Evolutionary conservation across 1,140 invertebrate species (phyloP), one percentile per base, ranked within the genome.

Genomic region (Euura lappo): DNA sequence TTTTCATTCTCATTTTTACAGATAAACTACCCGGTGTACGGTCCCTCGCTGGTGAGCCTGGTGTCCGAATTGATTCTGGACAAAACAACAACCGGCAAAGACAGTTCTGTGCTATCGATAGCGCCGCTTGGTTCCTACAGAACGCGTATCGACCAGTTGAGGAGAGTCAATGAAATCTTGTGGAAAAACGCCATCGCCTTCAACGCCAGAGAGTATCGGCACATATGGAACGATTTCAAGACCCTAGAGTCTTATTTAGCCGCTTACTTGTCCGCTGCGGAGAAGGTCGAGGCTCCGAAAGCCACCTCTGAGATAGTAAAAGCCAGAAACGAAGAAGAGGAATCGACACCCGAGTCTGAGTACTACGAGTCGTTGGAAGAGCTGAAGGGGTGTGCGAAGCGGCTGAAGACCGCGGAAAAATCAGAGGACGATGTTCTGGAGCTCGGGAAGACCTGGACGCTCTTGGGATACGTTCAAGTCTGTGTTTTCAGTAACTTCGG

Each of bases 111-210:
- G 46, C 69, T 85, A 11, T 67, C 76, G 0, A 76, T 77, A 45
- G 76, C 81, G 11, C 77, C 82, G 7, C 78, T 91, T 8, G 87
- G 85, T 44, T 74, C 81, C 2, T 86, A 86, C 68, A 74, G 81
- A 45, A 72, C 77, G 45, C 83, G 85, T 75, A 76, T 82, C 4
- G 70, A 75, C 11, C 83, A 88, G 69, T 74, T 91, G 4, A 79
- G 80, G 46, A 72, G 75, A 10, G 45, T 91, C 7, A 86, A 87
- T 68, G 77, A 84, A 51, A 83, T 88, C 11, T 75, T 91, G 3
- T 91, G 90, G 91, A 82, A 77, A 6, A 90, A 91, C 76, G 85
- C 83, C 70, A 74, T 81, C 4, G 60, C 81, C 0, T 75, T 89
- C 2, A 88, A 84, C 72, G 85, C 83, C 0, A 2, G 51, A 1